Percentiles rank a stretch among this genome's conserved stretches.
Conservation (phyloP, 2,888 invertebrate species). For the Pherbina coryleti region DNA sequence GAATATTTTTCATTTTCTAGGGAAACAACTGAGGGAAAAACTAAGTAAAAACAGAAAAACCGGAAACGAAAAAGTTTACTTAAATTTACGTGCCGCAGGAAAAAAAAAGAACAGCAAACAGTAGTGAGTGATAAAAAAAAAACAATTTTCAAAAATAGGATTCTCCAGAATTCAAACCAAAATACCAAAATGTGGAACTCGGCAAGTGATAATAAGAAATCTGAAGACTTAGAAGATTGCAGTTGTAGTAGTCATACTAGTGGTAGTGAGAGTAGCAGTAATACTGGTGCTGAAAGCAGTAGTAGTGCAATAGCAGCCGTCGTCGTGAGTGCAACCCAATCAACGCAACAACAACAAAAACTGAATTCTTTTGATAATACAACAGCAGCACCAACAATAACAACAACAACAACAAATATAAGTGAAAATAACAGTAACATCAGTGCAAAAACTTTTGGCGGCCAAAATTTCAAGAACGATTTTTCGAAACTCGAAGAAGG, state of each 20-base stretch:
- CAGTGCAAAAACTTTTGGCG: constrained; percentile 51
- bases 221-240: constrained; percentile 58
- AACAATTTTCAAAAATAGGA: constrained; percentile 35
- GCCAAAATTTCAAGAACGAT: constrained; percentile 41
- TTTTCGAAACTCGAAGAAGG: constrained; percentile 50
- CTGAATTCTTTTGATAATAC: constrained; percentile 48
- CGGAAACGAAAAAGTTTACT: constrained; percentile 45
- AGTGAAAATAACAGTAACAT: constrained; percentile 35
- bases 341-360: constrained; percentile 50
- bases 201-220: constrained; percentile 60
- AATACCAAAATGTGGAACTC: constrained; percentile 63
- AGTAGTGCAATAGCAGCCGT: constrained; percentile 51
- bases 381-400: constrained; percentile 41
- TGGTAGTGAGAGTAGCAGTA: constrained; percentile 42
- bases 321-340: constrained; percentile 44
- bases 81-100: constrained; percentile 41
- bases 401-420: constrained; percentile 18
- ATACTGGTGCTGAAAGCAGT: constrained; percentile 44
- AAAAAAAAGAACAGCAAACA: constrained; percentile 32
- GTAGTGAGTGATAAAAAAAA: constrained; percentile 19
- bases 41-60: constrained; percentile 12
- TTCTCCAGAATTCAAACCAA: constrained; percentile 35
- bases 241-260: constrained; percentile 52
- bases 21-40: not conserved
- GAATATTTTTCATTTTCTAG: not conserved